Evolutionary conservation across 2,888 invertebrate genomes (phyloP), one percentile per base, ranked within the genome.

Genomic region (Lobophora halterata): DNA sequence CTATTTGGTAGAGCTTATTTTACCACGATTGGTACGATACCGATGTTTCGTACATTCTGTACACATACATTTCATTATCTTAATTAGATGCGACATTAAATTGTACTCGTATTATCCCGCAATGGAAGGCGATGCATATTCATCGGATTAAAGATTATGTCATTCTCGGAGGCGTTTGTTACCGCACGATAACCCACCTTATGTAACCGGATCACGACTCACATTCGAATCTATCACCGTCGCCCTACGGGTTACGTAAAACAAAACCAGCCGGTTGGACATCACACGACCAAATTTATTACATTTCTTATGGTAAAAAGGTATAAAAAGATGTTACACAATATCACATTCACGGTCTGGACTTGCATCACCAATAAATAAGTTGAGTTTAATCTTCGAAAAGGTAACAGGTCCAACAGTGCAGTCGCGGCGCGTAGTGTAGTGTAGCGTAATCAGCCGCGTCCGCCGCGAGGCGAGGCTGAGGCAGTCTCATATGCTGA

Each of bases 331-430:
- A 67, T 71, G 71, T 79, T 79, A 65, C 78, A 74, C 74, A 78
- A 76, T 81, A 82, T 82, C 82, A 83, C 85, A 80, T 73, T 67
- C 71, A 70, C 75, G 65, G 68, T 61, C 70, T 75, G 56, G 46
- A 55, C 66, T 65, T 76, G 75, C 77, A 71, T 76, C 79, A 79
- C 74, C 71, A 79, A 80, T 80, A 79, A 79, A 77, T 82, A 76
- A 80, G 8, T 10, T 10, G n/a, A 39, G 27, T 8, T 11, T 16
- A 21, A 30, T 25, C 13, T 42, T 16, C 17, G 7, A 31, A 38
- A 41, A 9, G 24, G 19, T 32, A 9, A 32, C 46, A 38, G 34
- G 25, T 26, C 32, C 19, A 11, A 39, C 30, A 30, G 32, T 28
- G 23, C 29, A 18, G 20, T 21, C 40, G 9, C 16, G 9, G 29